Conservation (phyloP, 2,797 vertebrate genomes). For the Cossypha dichroa region DNA sequence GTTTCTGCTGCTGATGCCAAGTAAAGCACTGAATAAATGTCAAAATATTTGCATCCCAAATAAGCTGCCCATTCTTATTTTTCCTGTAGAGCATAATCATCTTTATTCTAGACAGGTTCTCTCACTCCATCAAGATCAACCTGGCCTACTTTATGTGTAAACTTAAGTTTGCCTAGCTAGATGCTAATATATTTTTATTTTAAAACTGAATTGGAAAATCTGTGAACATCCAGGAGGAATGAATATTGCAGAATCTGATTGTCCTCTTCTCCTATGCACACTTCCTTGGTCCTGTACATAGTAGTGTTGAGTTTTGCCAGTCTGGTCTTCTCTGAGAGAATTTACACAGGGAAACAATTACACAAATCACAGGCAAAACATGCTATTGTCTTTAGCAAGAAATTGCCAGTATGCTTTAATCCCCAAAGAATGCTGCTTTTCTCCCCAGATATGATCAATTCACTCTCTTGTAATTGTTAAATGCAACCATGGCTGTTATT, state of each 20-base stretch:
- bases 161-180: background rate
- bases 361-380: background rate
- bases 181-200: slow-evolving; percentile 9
- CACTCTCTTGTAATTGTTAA: background rate
- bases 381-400: background rate
- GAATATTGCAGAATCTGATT: background rate
- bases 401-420: background rate
- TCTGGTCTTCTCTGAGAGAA: background rate
- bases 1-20: background rate
- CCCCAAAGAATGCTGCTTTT: background rate
- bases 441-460: background rate
- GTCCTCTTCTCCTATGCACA: background rate
- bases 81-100: background rate
- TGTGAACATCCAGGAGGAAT: background rate
- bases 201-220: background rate
- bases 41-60: slow-evolving; percentile 50
- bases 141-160: slow-evolving; percentile 18
- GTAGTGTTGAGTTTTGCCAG: background rate
- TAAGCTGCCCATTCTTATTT: slow-evolving; percentile 24
- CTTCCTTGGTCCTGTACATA: background rate
- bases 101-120: slow-evolving; percentile 42
- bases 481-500: background rate
- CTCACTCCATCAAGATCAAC: slow-evolving; percentile 41
- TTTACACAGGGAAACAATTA: background rate
- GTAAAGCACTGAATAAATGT: slow-evolving; percentile 18